These are phyloP conservation scores for Staurois parvus DNA, from an alignment of 2,797 vertebrate genomes.

Conservation along the genomic window DNA sequence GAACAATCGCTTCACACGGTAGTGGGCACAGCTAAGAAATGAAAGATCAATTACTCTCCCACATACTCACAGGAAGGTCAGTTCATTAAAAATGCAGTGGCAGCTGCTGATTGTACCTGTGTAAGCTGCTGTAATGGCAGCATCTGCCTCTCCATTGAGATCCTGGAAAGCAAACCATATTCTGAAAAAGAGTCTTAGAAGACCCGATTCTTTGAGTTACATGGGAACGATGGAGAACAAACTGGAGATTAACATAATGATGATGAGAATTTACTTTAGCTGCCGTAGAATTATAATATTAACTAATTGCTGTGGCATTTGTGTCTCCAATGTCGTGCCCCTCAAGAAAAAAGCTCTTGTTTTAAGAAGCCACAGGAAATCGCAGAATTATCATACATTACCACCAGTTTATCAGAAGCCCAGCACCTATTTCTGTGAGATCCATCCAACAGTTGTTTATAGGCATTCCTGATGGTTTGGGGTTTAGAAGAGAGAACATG, in stretches of 20 bases:
- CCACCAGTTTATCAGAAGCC: background rate
- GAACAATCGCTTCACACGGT: background rate
- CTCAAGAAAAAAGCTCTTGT: constrained; percentile 15
- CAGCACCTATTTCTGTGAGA: constrained; percentile 2
- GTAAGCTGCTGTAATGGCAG: constrained; percentile 54
- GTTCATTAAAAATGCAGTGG: constrained; percentile 50
- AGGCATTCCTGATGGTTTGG: background rate
- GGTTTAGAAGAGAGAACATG: background rate
- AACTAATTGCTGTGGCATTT: constrained; percentile 46
- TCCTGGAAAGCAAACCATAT: constrained; percentile 47
- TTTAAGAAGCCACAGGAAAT: constrained; percentile 38
- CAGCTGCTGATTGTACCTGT: constrained; percentile 60
- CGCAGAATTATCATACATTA: constrained; percentile 39
- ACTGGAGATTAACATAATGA: constrained; percentile 59
- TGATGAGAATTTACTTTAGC: constrained; percentile 54
- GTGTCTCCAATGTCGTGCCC: constrained; percentile 30
- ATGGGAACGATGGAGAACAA: constrained; percentile 54
- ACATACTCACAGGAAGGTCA: constrained; percentile 40
- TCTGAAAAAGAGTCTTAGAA: constrained; percentile 55
- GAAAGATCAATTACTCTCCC: constrained; percentile 30
- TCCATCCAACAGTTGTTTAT: background rate
- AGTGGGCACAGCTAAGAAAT: constrained; percentile 26
- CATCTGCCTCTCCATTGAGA: constrained; percentile 56
- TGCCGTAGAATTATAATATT: constrained; percentile 46
- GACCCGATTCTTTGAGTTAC: constrained; percentile 52